Base-by-base conservation (phyloP, 2,113 vertebrate genomes). In the Ameiurus melas region DNA sequence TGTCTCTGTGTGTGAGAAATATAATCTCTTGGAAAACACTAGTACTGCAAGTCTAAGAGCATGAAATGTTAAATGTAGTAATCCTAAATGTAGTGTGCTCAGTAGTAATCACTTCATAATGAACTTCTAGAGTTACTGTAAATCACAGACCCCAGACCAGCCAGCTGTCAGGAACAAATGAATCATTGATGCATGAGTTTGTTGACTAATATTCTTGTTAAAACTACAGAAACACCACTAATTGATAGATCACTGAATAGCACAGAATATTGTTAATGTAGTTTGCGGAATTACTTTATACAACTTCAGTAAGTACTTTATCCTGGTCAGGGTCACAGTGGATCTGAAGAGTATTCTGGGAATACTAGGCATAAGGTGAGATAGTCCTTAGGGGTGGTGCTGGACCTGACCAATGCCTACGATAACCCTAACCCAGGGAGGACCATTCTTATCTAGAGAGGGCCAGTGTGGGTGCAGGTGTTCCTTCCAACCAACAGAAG, bases 1-100 rank as follows among this genome's bases (percentile, higher is more conserved):
- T 82, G 88, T 85, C 47, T 87, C 85, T 70, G 85, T 78, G 87
- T 86, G 78, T 87, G 78, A 89, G 83, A 87, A 91, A 87, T 75
- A 84, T 39, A 70, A 33, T 17, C 30, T 84, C 71, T 75, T 12
- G 53, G n/a, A 81, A 89, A 85, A 81, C 55, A 84, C 81, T 30
- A 19, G 43, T 33, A 82, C 33, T 86, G 66, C 47, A 78, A 55
- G 78, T 91, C 86, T 64, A 87, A 85, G 39, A 81, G 92, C 90
- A 93, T 85, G 91, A 83, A 78, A 94, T 91, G 55, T 86, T 81
- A 94, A 94, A 94, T 93, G 94, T 89, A 82, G 80, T 62, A 62
- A 94, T 93, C 91, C 87, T 93, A 92, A 85, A 86, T 75, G 60
- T 86, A 88, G 86, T 79, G 87, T 87, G 20, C 58, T 62, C 68